phyloP scores from a whole-genome alignment of 2,113 vertebrate genomes.

The Prietella phreatophila region DNA sequence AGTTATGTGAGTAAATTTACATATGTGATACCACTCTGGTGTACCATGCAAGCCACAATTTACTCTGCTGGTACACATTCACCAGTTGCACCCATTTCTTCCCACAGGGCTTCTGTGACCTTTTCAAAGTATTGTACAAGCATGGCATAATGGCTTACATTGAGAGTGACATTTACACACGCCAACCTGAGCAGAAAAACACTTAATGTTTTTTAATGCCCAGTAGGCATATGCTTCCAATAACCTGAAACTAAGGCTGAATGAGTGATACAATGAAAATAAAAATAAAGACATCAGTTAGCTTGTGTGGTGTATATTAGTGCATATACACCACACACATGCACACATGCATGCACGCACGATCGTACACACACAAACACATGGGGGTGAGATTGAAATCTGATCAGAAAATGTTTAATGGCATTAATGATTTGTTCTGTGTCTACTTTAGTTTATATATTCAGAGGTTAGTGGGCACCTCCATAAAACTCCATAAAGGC shows the following conservation, averaged over 20 bases:
- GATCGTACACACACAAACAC: background rate
- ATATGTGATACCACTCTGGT: background rate
- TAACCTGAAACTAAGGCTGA: background rate
- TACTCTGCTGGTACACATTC: background rate
- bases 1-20: background rate
- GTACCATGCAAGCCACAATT: background rate
- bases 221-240: slow-evolving; percentile 25
- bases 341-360: background rate
- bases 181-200: slow-evolving; percentile 54
- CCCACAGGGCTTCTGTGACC: slow-evolving; percentile 64
- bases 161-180: slow-evolving; percentile 70
- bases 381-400: slow-evolving; percentile 60
- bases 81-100: slow-evolving; percentile 43
- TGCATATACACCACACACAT: background rate
- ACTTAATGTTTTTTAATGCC: slow-evolving; percentile 49
- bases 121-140: slow-evolving; percentile 66
- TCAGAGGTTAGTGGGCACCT: slow-evolving; percentile 46
- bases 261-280: background rate
- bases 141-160: slow-evolving; percentile 65
- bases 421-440: slow-evolving; percentile 29
- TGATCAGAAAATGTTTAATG: slow-evolving; percentile 56
- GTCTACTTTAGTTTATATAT: slow-evolving; percentile 30
- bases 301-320: slow-evolving; percentile 31
- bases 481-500: slow-evolving; percentile 36
- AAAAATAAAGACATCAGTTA: background rate